Evolutionary conservation across 2,888 invertebrate genomes (phyloP).

Genomic region (Drosophila meridiana): DNA sequence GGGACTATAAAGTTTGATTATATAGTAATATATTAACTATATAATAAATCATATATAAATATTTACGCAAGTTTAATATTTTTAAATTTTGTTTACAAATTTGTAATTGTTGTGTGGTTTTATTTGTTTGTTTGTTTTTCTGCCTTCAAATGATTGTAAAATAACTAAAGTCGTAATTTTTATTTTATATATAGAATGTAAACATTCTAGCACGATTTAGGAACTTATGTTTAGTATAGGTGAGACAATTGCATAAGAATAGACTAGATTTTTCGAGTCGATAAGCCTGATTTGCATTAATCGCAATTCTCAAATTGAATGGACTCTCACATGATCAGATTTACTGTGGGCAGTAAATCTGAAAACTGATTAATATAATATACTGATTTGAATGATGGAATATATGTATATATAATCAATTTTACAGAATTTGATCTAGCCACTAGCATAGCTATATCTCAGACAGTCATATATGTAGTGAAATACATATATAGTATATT

Average conservation of each 20-base stretch:
- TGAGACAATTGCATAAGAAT: background rate
- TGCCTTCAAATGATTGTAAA: background rate
- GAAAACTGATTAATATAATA: no score
- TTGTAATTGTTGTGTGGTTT: background rate
- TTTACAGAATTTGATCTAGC: no score
- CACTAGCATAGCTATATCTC: no score
- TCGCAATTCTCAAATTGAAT: background rate
- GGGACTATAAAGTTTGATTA: background rate
- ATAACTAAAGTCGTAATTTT: background rate
- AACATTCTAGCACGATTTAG: background rate
- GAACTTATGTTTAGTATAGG: background rate
- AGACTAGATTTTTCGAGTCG: background rate
- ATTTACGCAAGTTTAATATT: background rate
- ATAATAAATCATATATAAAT: background rate
- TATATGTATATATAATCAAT: no score
- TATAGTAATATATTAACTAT: background rate
- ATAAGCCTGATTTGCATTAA: background rate
- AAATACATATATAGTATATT: no score
- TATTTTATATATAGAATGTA: background rate
- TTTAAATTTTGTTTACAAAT: background rate
- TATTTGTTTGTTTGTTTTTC: conserved; percentile 4
- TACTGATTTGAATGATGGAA: no score
- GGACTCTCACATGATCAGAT: background rate
- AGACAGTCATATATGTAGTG: no score
- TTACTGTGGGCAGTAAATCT: background rate